These are phyloP conservation scores for Diceros bicornis DNA, from an alignment of 2,797 vertebrate species.

Conservation along the genomic window DNA sequence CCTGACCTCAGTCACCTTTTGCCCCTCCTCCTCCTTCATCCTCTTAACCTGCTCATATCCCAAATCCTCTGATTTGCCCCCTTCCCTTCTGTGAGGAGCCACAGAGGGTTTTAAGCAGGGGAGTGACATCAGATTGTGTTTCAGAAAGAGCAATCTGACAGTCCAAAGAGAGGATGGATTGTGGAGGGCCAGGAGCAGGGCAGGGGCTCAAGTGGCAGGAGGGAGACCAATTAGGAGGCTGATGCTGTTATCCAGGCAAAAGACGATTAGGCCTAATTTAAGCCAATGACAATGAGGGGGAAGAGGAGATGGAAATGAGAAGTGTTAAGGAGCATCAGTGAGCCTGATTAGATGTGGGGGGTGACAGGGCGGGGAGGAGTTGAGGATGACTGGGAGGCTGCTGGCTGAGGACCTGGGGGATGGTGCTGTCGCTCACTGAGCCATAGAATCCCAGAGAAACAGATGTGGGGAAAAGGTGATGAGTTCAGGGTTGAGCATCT, in stretches of 20 bases:
- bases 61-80: not conserved
- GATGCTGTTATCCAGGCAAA: constrained; percentile 70
- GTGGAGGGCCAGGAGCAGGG: constrained; percentile 26
- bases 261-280: constrained; percentile 79
- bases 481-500: constrained; percentile 28
- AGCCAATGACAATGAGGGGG: constrained; percentile 74
- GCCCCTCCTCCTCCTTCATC: constrained; percentile 18
- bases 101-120: constrained; percentile 17
- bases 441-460: constrained; percentile 53
- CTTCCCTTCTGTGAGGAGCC: not conserved
- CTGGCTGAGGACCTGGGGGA: constrained; percentile 57
- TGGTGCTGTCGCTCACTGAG: constrained; percentile 21
- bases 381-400: constrained; percentile 30
- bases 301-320: constrained; percentile 74
- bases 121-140: not conserved
- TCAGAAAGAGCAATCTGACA: not conserved
- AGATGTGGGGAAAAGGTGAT: not conserved
- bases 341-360: constrained; percentile 77
- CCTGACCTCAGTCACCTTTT: not conserved
- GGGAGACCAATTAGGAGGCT: constrained; percentile 74
- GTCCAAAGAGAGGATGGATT: constrained; percentile 4
- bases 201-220: constrained; percentile 57
- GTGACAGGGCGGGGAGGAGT: constrained; percentile 46
- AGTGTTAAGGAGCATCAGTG: constrained; percentile 65
- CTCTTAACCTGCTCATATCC: not conserved